Conservation (phyloP, 37 sponge, comb jelly and placozoan species). For the Aplysina aerophoba region DNA sequence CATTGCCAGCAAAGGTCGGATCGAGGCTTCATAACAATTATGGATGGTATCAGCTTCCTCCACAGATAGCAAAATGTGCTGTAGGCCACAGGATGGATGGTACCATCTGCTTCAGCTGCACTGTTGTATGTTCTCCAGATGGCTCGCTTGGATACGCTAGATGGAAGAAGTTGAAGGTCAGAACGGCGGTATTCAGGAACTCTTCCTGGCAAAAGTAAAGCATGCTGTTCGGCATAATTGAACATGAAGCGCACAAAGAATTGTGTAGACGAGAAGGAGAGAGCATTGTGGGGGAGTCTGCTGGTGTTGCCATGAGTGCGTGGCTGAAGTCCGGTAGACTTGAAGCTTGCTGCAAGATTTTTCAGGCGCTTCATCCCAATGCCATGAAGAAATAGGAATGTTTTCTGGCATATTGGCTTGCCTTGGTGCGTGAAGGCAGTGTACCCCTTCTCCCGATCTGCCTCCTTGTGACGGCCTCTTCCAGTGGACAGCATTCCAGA, state of each 20-base stretch:
- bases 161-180: constrained; percentile 51
- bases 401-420: too few relatives aligned
- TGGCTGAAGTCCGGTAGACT: background rate
- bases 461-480: too few relatives aligned
- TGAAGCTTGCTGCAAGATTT: background rate
- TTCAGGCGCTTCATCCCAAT: too few relatives aligned
- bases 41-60: constrained; percentile 4
- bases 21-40: constrained; percentile 29
- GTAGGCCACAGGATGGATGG: background rate
- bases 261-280: background rate
- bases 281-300: constrained; percentile 29
- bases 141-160: constrained; percentile 13
- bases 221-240: constrained; percentile 36
- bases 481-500: too few relatives aligned
- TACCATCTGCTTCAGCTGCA: background rate
- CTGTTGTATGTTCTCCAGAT: background rate
- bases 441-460: too few relatives aligned
- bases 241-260: constrained; percentile 17
- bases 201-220: constrained; percentile 54
- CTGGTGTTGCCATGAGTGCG: constrained; percentile 42
- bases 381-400: too few relatives aligned
- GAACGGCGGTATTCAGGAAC: constrained; percentile 43
- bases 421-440: too few relatives aligned
- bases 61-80: background rate
- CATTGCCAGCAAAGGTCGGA: constrained; percentile 48